Evolutionary conservation across 1,140 invertebrate genomes (phyloP), one percentile per base, ranked within the genome.

Genomic region (Atopsyche davidsoni): DNA sequence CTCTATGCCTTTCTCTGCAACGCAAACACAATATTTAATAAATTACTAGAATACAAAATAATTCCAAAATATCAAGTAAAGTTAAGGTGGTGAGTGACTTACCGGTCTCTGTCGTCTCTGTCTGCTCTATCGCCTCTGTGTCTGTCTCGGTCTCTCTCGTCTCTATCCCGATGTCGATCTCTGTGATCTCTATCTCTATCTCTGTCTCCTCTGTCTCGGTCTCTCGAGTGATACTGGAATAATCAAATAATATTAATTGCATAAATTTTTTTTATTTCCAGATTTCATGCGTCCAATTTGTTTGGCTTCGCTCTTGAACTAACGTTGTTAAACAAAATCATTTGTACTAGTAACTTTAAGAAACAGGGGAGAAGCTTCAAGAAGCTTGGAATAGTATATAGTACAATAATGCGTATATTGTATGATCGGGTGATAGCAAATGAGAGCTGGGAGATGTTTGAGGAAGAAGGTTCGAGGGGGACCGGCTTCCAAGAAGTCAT

Each of bases 1-100:
- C 74, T 62, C 76, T 70, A 54, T 73, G 69, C 60, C 69, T 68
- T 63, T 72, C 68, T 54, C 72, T 76, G 60, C 42, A 69, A 63
- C 61, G 67, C 61, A 63, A 63, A 51, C 32, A 44, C 55, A 45
- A 47, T 38, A 9, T 10, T 2, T 55, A 52, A 43, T 23, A 36
- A 44, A 31, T 7, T 11, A n/a, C 10, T 16, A 19, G 23, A 11
- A 23, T 32, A 21, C 34, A 35, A 9, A 21, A 36, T 46, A 2
- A 41, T 4, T n/a, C 2, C 13, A 41, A 21, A 41, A 4, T 21
- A 35, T 35, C 9, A 21, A 18, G 9, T 21, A 40, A 4, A 40
- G 21, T 18, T 7, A 40, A 40, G 7, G 14, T 36, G 18, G n/a
- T 25, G 25, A 48, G 36, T 14, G 22, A 35, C 36, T 32, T 42